phyloP scores from a whole-genome alignment of 2,113 vertebrate species.

The Gadus chalcogrammus region DNA sequence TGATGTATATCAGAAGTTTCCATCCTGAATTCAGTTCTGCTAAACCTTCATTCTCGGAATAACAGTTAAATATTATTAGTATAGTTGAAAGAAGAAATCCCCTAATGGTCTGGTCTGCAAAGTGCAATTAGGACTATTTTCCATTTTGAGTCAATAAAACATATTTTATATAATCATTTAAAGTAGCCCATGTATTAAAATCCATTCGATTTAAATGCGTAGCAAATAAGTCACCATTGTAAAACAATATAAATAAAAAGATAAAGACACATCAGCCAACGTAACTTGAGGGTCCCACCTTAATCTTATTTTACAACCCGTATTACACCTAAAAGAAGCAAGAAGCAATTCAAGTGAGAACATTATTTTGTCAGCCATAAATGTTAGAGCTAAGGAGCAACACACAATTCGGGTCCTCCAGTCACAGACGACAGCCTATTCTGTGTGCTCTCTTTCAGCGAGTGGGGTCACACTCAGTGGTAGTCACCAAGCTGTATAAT shows the following conservation, averaged over 20 bases:
- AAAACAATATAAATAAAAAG: background rate
- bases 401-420: background rate
- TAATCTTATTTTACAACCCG: too few species aligned
- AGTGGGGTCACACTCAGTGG: conserved; percentile 63
- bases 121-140: too few species aligned
- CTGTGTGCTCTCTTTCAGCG: conserved; percentile 54
- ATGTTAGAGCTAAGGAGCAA: background rate
- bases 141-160: background rate
- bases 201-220: too few species aligned
- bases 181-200: too few species aligned
- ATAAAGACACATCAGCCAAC: too few species aligned
- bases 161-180: background rate
- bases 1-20: conserved; percentile 30
- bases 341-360: too few species aligned
- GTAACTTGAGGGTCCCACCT: too few species aligned
- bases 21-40: conserved; percentile 14
- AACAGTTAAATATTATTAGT: too few species aligned
- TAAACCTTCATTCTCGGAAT: background rate
- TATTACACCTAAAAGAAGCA: too few species aligned
- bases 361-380: background rate
- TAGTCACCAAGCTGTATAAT: conserved; percentile 65
- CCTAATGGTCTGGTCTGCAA: too few species aligned
- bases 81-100: too few species aligned
- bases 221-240: too few species aligned
- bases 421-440: conserved; percentile 42